Conservation (phyloP, 2,797 vertebrate species). For the Loris lydekkerianus region DNA sequence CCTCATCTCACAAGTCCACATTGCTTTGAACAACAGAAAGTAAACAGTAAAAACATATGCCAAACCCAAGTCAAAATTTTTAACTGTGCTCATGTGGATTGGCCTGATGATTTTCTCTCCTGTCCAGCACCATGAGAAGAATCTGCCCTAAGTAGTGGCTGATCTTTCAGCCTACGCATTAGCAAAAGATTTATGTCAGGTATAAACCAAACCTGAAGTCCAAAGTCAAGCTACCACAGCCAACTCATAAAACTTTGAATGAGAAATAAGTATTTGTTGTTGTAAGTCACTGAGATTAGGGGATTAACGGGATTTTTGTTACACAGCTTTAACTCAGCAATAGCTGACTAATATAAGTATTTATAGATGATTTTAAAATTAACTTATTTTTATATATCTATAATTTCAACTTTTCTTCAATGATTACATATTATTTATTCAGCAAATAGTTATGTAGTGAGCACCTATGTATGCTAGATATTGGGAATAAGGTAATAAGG, state of each 20-base stretch:
- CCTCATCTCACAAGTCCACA: background rate
- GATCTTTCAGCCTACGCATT: background rate
- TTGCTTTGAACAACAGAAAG: background rate
- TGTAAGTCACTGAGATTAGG: background rate
- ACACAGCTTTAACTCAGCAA: background rate
- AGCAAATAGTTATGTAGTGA: background rate
- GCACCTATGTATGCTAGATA: background rate
- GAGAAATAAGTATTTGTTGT: background rate
- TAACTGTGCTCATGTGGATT: background rate
- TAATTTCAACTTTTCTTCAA: background rate
- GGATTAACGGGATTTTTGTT: background rate
- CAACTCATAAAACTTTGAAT: background rate
- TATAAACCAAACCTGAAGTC: background rate
- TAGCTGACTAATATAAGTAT: background rate
- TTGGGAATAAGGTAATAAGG: background rate
- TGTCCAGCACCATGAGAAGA: background rate
- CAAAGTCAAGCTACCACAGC: background rate
- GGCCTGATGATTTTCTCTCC: background rate
- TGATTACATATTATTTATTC: background rate
- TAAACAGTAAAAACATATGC: accelerated
- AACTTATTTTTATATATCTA: background rate
- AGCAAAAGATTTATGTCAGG: background rate
- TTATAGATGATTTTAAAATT: background rate
- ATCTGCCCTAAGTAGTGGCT: background rate
- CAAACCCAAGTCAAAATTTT: background rate